Conservation (phyloP, 2,888 invertebrate genomes). For the Himalopsyche tibetana region DNA sequence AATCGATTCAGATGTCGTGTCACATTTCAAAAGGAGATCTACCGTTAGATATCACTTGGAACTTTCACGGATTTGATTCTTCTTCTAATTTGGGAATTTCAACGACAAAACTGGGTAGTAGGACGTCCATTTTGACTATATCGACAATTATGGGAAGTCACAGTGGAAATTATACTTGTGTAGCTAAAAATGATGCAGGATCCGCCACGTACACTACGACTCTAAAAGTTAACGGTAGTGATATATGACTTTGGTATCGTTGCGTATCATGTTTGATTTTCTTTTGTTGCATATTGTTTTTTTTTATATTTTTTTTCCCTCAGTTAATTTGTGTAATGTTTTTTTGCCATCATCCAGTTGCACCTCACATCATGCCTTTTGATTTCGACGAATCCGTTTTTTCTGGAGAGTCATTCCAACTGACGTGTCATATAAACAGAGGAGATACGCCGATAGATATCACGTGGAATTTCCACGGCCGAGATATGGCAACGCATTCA, state of each 20-base stretch:
- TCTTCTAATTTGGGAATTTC: conserved; percentile 74
- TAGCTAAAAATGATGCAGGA: conserved; percentile 79
- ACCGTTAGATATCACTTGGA: conserved; percentile 85
- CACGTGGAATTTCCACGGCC: conserved; percentile 84
- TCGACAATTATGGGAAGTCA: conserved; percentile 78
- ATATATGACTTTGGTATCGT: conserved; percentile 37
- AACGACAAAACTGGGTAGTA: conserved; percentile 76
- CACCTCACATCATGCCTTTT: conserved; percentile 82
- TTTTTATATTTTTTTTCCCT: conserved; percentile 49
- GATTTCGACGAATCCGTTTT: conserved; percentile 81
- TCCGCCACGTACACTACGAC: conserved; percentile 77
- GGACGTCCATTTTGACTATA: conserved; percentile 78
- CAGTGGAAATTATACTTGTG: conserved; percentile 81
- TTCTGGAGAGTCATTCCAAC: conserved; percentile 82
- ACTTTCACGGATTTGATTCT: conserved; percentile 77
- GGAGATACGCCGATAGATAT: conserved; percentile 86
- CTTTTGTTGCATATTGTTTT: conserved; percentile 33
- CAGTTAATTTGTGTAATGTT: neutral
- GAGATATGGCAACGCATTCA: conserved; percentile 76
- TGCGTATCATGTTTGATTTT: conserved; percentile 47
- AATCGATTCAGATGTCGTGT: conserved; percentile 81
- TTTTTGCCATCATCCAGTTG: conserved; percentile 66
- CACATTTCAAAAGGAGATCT: conserved; percentile 85
- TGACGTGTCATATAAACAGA: conserved; percentile 82
- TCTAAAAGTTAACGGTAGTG: conserved; percentile 79